phyloP scores from a whole-genome alignment of 2,797 vertebrate genomes.

The Stomatorhinus walkeri region DNA sequence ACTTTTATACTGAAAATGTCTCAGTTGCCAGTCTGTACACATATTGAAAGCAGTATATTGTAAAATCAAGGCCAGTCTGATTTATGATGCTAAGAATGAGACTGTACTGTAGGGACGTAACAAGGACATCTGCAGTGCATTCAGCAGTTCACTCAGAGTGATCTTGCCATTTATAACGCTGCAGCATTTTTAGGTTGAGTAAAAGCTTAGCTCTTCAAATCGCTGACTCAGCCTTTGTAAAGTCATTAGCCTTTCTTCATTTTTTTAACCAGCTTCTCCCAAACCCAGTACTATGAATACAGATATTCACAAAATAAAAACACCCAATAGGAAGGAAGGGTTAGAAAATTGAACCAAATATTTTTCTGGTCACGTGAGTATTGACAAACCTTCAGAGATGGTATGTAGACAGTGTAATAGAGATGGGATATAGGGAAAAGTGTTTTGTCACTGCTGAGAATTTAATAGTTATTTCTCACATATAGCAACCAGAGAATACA shows the following conservation, averaged over 20 bases:
- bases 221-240: not conserved
- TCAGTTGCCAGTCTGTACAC: not conserved
- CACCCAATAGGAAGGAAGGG: not conserved
- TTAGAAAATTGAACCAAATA: not conserved
- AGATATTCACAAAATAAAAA: not conserved
- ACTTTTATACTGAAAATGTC: not conserved
- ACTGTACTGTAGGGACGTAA: not conserved
- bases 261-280: not conserved
- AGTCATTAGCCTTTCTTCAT: not conserved
- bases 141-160: not conserved
- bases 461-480: not conserved
- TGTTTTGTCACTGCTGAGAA: not conserved
- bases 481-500: not conserved
- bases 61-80: not conserved
- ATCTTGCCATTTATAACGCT: not conserved
- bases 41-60: not conserved
- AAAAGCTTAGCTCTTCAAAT: not conserved
- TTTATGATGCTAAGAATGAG: not conserved
- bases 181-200: not conserved
- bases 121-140: not conserved
- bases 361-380: not conserved
- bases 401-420: not conserved
- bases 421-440: not conserved
- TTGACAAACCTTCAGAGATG: not conserved
- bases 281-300: not conserved